Evolutionary conservation across 1,140 invertebrate genomes (phyloP), one percentile per base, ranked within the genome.

Genomic region (Kradibia gibbosae): DNA sequence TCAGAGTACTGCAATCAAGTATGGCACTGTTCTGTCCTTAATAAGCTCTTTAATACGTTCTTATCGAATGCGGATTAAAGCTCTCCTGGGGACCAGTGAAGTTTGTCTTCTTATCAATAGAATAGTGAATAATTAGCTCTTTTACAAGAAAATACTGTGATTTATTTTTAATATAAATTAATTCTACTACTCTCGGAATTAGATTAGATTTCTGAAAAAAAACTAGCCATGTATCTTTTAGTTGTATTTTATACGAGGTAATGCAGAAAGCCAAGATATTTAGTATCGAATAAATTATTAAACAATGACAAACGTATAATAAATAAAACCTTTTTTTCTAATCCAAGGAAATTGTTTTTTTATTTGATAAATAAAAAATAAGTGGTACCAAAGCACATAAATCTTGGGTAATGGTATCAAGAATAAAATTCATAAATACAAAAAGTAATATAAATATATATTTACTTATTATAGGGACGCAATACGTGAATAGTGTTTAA

Each of bases 391-490:
- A 28, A 42, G 36, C 25, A 28, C 42, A 48, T 72, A 72, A 72
- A 72, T 48, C 17, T 17, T 48, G 8, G 31, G 10, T 50, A 31
- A 50, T 8, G 74, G 15, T 39, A 65, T 65, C 4, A 39, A 2
- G 11, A 67, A n/a, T 39, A 17, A 17, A 28, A 67, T 67, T 39
- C 20, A 22, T 36, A 65, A 17, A 65, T 65, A 45, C 25, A 53
- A 42, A 45, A 53, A 78, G 53, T 60, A 70, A 53, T 76, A 76
- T 76, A 10, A 8, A 76, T 25, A n/a, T 45, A 76, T 28, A 48
- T 76, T 45, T 65, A 15, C 15, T 55, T 39, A 76, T 28, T 62
- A 31, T 28, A 42, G 20, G 28, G 28, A 34, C 34, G 20, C 2
- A 22, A 28, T 34, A 42, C 60, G 45, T 78, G 75, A 78, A 45